These are phyloP conservation scores for Periplaneta americana DNA, from an alignment of 1,140 invertebrate genomes.

Conservation along the genomic window DNA sequence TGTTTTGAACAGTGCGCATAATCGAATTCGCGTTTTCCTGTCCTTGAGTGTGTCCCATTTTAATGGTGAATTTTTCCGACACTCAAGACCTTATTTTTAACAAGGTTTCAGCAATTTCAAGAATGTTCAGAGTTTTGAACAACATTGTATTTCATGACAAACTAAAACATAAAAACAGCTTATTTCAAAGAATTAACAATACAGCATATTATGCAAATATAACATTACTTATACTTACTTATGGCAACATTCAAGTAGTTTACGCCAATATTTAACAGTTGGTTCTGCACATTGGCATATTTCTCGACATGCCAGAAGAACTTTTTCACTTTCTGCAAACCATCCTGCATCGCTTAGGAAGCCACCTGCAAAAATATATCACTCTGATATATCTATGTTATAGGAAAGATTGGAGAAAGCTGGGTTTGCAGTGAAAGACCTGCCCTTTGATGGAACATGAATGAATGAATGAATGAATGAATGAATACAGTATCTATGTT, in stretches of 20 bases:
- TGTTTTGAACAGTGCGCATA: too few relatives aligned
- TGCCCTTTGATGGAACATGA: too few relatives aligned
- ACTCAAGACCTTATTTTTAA: too few relatives aligned
- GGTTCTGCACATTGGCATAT: constrained; percentile 48
- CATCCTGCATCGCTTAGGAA: constrained; percentile 85
- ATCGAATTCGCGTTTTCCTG: too few relatives aligned
- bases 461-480: too few relatives aligned
- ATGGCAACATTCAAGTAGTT: constrained; percentile 64
- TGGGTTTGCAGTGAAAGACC: too few relatives aligned
- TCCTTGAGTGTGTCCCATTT: too few relatives aligned
- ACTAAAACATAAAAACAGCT: neutral
- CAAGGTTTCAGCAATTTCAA: too few relatives aligned
- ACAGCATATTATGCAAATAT: neutral
- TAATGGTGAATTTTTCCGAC: too few relatives aligned
- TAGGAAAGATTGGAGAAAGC: too few relatives aligned
- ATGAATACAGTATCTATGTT: too few relatives aligned
- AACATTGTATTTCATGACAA: neutral
- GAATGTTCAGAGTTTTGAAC: neutral
- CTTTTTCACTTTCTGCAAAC: constrained; percentile 65
- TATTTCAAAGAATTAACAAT: neutral
- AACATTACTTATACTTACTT: constrained; percentile 44
- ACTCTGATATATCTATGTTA: neutral
- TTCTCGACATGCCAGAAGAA: constrained; percentile 56
- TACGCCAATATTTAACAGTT: constrained; percentile 38
- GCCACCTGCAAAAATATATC: constrained; percentile 44